A percentile compares a stretch with the other conserved stretches of the same genome.
Evolutionary conservation across 1,140 invertebrate genomes (phyloP).

Genomic region (Drosophila carrolli): DNA sequence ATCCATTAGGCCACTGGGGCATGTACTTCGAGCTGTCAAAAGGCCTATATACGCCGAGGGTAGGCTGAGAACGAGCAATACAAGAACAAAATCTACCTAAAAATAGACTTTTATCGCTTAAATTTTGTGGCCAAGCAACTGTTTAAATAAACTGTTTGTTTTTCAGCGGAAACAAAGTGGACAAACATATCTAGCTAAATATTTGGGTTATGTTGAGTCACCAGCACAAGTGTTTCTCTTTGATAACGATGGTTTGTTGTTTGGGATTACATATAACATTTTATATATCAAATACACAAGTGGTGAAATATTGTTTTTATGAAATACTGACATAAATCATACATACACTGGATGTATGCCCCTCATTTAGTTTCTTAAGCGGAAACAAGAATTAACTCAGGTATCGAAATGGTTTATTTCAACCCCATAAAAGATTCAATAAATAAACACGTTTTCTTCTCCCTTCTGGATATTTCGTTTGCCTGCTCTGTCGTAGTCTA

Average conservation of each 20-base stretch:
- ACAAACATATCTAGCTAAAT: background rate
- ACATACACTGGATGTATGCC: no score
- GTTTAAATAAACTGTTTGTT: slow-evolving; percentile 9
- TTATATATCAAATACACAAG: no score
- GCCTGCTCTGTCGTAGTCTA: no score
- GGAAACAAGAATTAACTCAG: background rate
- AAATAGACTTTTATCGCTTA: slow-evolving; percentile 1
- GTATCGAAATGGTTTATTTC: slow-evolving; percentile 6
- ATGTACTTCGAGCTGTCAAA: background rate
- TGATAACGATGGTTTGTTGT: background rate
- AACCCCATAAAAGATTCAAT: slow-evolving; percentile 4
- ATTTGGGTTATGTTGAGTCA: slow-evolving; percentile 11
- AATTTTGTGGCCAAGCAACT: slow-evolving; percentile 13
- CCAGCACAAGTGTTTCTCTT: background rate
- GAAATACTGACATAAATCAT: background rate
- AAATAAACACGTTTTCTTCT: slow-evolving; percentile 9
- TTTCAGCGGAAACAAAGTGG: background rate
- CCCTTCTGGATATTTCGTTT: background rate
- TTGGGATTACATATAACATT: no score
- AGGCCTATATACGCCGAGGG: background rate
- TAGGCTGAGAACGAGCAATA: background rate
- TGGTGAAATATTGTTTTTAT: background rate
- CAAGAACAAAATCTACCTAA: slow-evolving; percentile 8
- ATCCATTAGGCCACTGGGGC: slow-evolving; percentile 55
- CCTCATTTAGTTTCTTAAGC: no score